A percentile compares a stretch with the other conserved stretches of the same genome.
phyloP scores from a whole-genome alignment of 2,797 vertebrate genomes.

The Anabas testudineus region DNA sequence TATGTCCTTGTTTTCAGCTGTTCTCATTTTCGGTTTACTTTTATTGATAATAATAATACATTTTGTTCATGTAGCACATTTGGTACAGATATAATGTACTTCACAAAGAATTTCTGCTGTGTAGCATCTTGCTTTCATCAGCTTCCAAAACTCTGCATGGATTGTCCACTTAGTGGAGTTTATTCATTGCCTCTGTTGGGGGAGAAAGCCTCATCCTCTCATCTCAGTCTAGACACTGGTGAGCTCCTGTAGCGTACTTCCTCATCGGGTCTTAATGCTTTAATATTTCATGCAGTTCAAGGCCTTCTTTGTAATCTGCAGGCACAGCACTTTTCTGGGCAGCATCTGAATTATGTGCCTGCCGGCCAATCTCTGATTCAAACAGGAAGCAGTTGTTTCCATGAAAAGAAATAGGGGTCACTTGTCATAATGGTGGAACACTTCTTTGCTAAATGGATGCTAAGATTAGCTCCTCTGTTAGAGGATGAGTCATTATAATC shows the following conservation, averaged over 20 bases:
- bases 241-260: conserved; percentile 41
- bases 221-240: conserved; percentile 40
- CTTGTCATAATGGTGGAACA: conserved; percentile 77
- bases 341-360: conserved; percentile 76
- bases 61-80: no score
- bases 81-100: no score
- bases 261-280: conserved; percentile 66
- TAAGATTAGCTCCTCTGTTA: conserved; percentile 74
- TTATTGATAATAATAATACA: not conserved
- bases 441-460: conserved; percentile 76
- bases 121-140: conserved; percentile 9
- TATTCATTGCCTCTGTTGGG: conserved; percentile 10
- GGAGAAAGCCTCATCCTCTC: conserved; percentile 32
- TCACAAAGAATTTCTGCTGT: conserved; percentile 8
- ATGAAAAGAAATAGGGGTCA: conserved; percentile 75
- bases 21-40: conserved; percentile 7
- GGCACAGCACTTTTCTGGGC: conserved; percentile 74
- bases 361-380: conserved; percentile 69
- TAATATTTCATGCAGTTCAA: conserved; percentile 74
- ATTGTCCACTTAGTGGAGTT: conserved; percentile 18
- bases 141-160: conserved; percentile 3
- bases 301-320: conserved; percentile 73
- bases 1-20: conserved; percentile 3
- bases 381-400: conserved; percentile 67
- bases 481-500: conserved; percentile 75